Conservation (phyloP, 2,888 invertebrate species). For the Andrena flavipes region DNA sequence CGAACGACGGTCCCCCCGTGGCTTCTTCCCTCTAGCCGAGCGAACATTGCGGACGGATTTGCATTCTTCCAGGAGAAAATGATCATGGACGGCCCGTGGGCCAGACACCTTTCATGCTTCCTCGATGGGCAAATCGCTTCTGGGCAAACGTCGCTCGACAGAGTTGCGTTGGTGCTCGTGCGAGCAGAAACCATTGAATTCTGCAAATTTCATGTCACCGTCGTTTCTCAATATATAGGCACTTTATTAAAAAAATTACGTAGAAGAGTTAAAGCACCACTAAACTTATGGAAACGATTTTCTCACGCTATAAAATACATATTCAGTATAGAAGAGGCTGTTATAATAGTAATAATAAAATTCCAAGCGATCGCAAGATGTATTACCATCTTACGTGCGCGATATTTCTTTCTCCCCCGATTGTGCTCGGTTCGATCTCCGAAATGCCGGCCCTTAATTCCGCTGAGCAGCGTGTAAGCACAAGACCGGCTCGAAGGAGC, state of each 20-base stretch:
- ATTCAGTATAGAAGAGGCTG: no score
- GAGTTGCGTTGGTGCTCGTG: neutral
- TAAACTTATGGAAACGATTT: no score
- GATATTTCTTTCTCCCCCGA: neutral
- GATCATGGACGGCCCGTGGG: neutral
- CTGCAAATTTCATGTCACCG: neutral
- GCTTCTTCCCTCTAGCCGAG: conserved; percentile 14
- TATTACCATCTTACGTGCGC: neutral
- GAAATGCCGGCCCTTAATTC: conserved; percentile 3
- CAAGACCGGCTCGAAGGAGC: neutral
- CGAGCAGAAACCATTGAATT: neutral
- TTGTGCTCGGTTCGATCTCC: neutral
- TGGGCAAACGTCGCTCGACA: neutral
- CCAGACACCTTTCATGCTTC: neutral
- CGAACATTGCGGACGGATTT: conserved; percentile 36
- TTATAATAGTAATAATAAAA: no score
- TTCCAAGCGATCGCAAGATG: neutral
- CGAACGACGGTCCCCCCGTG: conserved; percentile 32
- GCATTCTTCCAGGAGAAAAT: conserved; percentile 39
- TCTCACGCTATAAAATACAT: no score
- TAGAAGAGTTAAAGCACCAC: no score
- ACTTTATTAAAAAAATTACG: no score
- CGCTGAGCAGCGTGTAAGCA: neutral
- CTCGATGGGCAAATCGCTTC: conserved; percentile 9
- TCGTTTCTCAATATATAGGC: no score